Evolutionary conservation across 2,797 vertebrate genomes (phyloP).

Genomic region (Bothrops alternatus): DNA sequence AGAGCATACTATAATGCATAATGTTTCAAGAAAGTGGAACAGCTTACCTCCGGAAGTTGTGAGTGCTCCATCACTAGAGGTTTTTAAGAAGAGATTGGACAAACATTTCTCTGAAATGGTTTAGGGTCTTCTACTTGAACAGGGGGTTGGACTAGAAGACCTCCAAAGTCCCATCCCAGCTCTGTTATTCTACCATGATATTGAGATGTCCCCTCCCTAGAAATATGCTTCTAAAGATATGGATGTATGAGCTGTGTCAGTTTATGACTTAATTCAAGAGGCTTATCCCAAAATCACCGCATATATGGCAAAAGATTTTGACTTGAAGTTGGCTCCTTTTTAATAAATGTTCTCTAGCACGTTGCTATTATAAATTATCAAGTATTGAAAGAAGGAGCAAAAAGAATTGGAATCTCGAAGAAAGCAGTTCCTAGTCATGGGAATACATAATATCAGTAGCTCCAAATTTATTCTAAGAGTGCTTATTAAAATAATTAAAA

Average conservation of each 20-base stretch:
- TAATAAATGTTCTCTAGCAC: not conserved
- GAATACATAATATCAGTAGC: not conserved
- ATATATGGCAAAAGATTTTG: not conserved
- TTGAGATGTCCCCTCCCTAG: not conserved
- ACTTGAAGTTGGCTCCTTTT: not conserved
- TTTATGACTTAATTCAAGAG: not conserved
- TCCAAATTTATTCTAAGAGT: not conserved
- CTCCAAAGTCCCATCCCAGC: not conserved
- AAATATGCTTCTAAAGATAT: not conserved
- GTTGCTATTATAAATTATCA: not conserved
- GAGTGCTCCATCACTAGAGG: not conserved
- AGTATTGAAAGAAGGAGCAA: not conserved
- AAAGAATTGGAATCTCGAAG: not conserved
- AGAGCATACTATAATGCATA: not conserved
- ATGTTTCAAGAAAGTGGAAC: not conserved
- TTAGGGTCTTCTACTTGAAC: not conserved
- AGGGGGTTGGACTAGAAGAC: not conserved
- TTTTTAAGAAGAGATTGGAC: not conserved
- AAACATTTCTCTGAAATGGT: not conserved
- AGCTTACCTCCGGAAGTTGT: not conserved
- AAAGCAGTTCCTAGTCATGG: not conserved
- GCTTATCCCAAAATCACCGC: not conserved
- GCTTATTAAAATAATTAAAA: not conserved
- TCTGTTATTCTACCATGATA: not conserved
- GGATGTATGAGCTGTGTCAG: not conserved